Evolutionary conservation across 37 sponge, comb jelly and placozoan species (phyloP), one percentile per base, ranked within the genome.

Genomic region (Aplysina aerophoba): DNA sequence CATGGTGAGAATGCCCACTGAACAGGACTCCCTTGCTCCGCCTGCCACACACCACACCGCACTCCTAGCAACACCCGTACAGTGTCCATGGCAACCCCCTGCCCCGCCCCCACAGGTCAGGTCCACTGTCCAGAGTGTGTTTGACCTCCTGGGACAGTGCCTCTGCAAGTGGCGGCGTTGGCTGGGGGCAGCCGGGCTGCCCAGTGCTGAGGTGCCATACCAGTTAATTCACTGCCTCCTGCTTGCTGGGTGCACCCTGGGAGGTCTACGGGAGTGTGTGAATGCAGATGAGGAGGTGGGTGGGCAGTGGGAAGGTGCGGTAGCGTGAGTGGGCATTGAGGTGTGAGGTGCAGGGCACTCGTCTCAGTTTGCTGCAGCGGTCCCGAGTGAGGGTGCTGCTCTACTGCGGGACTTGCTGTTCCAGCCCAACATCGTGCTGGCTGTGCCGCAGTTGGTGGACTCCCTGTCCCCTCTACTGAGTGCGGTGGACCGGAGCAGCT

Each of bases 91-190:
- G 35, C 36, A 63, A 54, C 41, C 0, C 36, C 17, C 36, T 83
- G 87, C 59, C 6, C 58, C 68, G 12, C 44, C 71, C 34, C 44
- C 59, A 41, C 27, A 74, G 79, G 84, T 75, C 31, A n/a, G 25
- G 44, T 44, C 78, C 11, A 22, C 78, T 44, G 44, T 36, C 21
- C 31, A 38, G 22, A 24, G 24, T 20, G 78, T 75, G 24, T 25
- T 31, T 19, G 54, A 75, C 44, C 61, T 56, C 63, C 73, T 87
- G 21, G 81, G 81, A 39, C 84, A 85, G 59, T 92, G 89, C 60
- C 81, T 88, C 41, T 87, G 84, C 61, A 92, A 88, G 66, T 85
- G 89, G 92, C 71, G 89, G 39, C 67, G 89, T 15, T 85, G 85
- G 89, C 37, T 82, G 13, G 73, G 79, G 19, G 22, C 74, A 41